Percentiles rank a stretch among this genome's conserved stretches.
These are phyloP conservation scores for Acanthochromis polyacanthus DNA, from an alignment of 2,113 vertebrate genomes.

Conservation along the genomic window DNA sequence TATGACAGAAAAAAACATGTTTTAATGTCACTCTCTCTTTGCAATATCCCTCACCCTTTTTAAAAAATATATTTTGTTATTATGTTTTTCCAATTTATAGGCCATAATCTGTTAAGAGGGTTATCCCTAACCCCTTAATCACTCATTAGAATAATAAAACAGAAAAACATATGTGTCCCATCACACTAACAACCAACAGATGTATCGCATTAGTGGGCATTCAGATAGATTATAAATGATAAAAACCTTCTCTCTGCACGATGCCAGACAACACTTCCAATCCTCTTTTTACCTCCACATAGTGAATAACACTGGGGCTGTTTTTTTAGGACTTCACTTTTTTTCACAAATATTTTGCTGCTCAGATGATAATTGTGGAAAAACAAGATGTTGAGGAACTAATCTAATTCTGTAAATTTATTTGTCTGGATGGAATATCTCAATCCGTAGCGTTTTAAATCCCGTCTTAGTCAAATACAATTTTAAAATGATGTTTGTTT, in stretches of 20 bases:
- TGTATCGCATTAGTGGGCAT: constrained; percentile 74
- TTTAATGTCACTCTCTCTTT: too few relatives aligned
- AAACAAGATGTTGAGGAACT: constrained; percentile 18
- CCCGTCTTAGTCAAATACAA: neutral
- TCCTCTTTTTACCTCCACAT: constrained; percentile 67
- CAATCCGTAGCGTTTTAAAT: neutral
- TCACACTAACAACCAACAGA: constrained; percentile 77
- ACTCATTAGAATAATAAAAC: constrained; percentile 70
- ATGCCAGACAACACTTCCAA: constrained; percentile 62
- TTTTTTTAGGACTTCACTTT: neutral
- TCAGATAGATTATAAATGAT: constrained; percentile 68
- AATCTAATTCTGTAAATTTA: neutral
- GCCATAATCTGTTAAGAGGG: constrained; percentile 77
- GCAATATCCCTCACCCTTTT: neutral
- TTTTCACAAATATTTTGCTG: constrained; percentile 23
- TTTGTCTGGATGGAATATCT: neutral
- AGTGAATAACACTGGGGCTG: constrained; percentile 52
- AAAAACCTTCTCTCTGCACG: constrained; percentile 54
- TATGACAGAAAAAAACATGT: too few relatives aligned
- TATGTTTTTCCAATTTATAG: constrained; percentile 17
- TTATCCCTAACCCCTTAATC: constrained; percentile 74
- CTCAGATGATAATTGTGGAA: constrained; percentile 17
- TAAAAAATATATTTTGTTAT: neutral
- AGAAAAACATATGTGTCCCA: constrained; percentile 73
- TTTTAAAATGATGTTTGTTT: neutral